Base-by-base conservation (phyloP, 2,797 vertebrate genomes). In the Pseudochirops corinnae region DNA sequence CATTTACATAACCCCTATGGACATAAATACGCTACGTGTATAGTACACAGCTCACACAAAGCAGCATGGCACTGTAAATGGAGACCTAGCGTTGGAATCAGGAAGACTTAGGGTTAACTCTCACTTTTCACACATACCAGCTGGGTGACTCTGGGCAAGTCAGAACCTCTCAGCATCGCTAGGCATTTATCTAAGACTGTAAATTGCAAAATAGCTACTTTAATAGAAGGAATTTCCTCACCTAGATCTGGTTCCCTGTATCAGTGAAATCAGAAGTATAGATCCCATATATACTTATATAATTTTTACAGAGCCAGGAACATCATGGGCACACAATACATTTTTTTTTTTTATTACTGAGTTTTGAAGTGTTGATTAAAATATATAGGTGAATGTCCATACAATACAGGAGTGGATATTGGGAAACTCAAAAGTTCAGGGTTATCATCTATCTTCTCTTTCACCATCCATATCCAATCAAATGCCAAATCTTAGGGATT, bases 351-450 rank as follows among this genome's bases (percentile, higher is more conserved):
- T 53, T 93, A 92, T 56, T 90, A 50, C 31, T 96, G 28, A 93
- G 50, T 60, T n/a, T 52, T 92, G 39, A 12, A 90, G 50, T 82
- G 67, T 94, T 56, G 62, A 91, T 91, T 95, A 92, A 95, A 96
- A 60, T 4, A 82, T 46, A 2, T 39, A 94, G 52, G 24, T 96
- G 14, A n/a, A 91, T 92, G 94, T 91, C 56, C 11, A 91, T 33
- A 2, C 92, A 93, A 46, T 57, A 92, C 60, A 74, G 13, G 82
- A 50, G 55, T 92, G 28, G 46, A 92, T 16, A 26, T 52, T 29
- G 16, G 57, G 31, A 92, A 55, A 55, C 26, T 82, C 39, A 26
- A 46, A 82, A 46, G 14, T 82, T 82, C 39, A 82, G 62, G 18
- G 39, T 46, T 39, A 46, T 46, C 74, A 10, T 39, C 39, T 82